Conservation (phyloP, 2,113 vertebrate species). For the Thalassarche chlororhynchos region DNA sequence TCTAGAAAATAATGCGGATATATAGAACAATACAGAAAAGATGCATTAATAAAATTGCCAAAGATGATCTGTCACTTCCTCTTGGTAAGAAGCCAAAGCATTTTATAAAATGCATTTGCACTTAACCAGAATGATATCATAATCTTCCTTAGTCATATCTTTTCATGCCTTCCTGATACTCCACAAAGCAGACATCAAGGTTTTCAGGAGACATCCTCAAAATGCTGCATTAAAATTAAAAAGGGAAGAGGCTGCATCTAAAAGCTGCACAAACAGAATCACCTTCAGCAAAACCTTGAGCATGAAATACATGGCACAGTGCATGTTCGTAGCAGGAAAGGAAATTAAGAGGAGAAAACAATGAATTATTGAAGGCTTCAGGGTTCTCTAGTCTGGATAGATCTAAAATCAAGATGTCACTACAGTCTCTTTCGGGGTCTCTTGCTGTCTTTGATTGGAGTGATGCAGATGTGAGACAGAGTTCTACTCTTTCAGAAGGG, state of each 20-base stretch:
- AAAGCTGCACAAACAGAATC: constrained; percentile 13
- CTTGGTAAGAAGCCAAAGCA: constrained; percentile 37
- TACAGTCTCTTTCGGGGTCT: neutral
- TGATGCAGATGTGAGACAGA: neutral
- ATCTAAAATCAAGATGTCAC: constrained; percentile 11
- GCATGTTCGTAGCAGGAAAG: neutral
- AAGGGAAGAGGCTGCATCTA: neutral
- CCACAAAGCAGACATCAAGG: constrained; percentile 37
- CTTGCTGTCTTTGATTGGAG: neutral
- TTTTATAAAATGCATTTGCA: constrained; percentile 59
- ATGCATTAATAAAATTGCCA: constrained; percentile 50
- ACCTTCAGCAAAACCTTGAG: constrained; percentile 66
- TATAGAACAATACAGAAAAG: constrained; percentile 4
- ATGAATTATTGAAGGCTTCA: constrained; percentile 50
- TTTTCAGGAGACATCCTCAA: constrained; percentile 29
- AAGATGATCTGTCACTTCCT: constrained; percentile 50
- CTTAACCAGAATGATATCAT: constrained; percentile 63
- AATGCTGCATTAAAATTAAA: constrained; percentile 57
- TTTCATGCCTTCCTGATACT: constrained; percentile 54
- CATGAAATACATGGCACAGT: neutral
- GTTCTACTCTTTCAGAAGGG: neutral
- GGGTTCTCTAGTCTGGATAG: constrained; percentile 2
- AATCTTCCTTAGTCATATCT: constrained; percentile 62
- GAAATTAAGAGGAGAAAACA: constrained; percentile 38
- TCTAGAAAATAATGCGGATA: neutral